Evolutionary conservation across 2,797 vertebrate genomes (phyloP), one percentile per base, ranked within the genome.

Genomic region (Bovichtus diacanthus): DNA sequence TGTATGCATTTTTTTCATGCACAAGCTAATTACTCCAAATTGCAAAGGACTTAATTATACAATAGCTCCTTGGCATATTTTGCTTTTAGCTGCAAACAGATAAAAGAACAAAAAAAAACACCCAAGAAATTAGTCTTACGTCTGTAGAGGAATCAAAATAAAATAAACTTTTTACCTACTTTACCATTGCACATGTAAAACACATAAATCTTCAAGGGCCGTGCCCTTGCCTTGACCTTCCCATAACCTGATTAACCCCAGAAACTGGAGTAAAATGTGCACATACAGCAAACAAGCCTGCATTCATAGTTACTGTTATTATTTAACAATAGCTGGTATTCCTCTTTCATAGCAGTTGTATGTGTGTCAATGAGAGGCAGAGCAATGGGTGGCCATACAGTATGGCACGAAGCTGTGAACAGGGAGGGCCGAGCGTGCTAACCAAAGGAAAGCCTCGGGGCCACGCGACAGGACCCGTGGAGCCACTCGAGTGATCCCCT

Each of bases 401-500:
- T 65, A 39, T 18, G 67, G 62, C 82, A 70, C 50, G 69, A 58
- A 87, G 78, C 74, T 71, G 85, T 79, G 84, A 88, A 78, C 69
- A 61, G 82, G 56, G 74, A 74, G 79, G 76, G 80, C 55, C 78
- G 65, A 87, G 79, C 54, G 62, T 81, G 84, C 67, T 76, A 78
- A 89, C 83, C 81, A 70, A 74, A 85, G 86, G 83, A 81, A 85
- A 88, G 72, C 80, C 93, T 95, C 70, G 79, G 90, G 94, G 88
- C 94, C 93, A 90, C 83, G 71, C 78, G 71, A 90, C 91, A 93
- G 95, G 95, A 95, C 93, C 78, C 76, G 91, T 86, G 95, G 96
- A 97, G 96, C 96, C 95, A 87, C 92, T 93, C 90, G 87, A 93
- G 88, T 92, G 94, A 96, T 95, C 94, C 95, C 92, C 88, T 76